Base-by-base conservation (phyloP, 2,797 vertebrate species). In the Sandelia bainsii region DNA sequence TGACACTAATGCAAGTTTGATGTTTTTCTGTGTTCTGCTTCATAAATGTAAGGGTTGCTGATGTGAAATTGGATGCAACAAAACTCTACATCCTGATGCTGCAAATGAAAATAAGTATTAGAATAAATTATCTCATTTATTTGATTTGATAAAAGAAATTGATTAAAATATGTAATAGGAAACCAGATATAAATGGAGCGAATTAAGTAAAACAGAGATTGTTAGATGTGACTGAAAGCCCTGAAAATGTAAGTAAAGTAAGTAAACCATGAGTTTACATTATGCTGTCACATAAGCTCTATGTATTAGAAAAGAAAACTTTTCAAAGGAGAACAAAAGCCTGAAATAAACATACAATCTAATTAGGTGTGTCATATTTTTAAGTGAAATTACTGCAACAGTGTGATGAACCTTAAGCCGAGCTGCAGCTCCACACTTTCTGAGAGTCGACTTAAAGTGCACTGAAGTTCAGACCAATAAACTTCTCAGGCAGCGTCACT, bases 401-500 rank as follows among this genome's bases (percentile, higher is more conserved):
- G n/a, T 1, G 12, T 14, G 25, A 22, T 1, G 44, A 73, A 14
- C 37, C 25, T 11, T 0, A 32, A 57, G 20, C 22, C 3, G 10
- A 34, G 37, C 50, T 57, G 45, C 48, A 39, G 19, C 19, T 52
- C 46, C n/a, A 29, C 44, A 56, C 20, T 67, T 72, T 56, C 44
- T 3, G 10, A 39, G 57, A 57, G 54, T 62, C 27, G 34, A 69
- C 61, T 22, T 9, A 32, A 58, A 81, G 79, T 56, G 65, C 63
- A 49, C 17, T 6, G 11, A 67, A 83, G 81, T 76, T 75, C 67
- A 4, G 71, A 52, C 63, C 79, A 40, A 69, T 22, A 75, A 90
- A 90, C 81, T 87, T 80, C 62, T 84, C 65, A 72, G 67, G 63
- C 75, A 23, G 69, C 74, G 19, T 81, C 79, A 52, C 79, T 75